Percentiles rank a stretch among this genome's conserved stretches.
Evolutionary conservation across 2,113 vertebrate species (phyloP).

Genomic region (Catharus fuscescens): DNA sequence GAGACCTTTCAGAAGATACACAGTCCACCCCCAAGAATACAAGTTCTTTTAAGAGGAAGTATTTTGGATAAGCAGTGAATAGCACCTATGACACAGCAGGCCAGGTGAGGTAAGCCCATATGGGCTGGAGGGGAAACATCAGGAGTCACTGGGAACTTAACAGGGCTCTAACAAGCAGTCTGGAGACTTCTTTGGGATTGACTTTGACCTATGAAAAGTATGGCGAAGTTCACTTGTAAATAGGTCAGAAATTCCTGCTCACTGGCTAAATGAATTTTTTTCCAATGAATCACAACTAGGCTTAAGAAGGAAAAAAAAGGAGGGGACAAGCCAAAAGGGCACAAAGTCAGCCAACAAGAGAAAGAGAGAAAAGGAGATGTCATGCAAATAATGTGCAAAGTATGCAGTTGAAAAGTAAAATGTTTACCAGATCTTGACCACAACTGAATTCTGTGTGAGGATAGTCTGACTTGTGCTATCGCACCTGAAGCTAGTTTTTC

Average conservation of each 20-base stretch:
- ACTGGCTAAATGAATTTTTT: constrained; percentile 7
- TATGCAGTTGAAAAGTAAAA: neutral
- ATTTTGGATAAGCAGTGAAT: neutral
- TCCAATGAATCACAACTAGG: neutral
- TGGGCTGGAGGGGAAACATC: neutral
- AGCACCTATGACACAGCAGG: neutral
- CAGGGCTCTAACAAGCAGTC: neutral
- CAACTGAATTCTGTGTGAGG: neutral
- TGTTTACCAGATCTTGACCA: neutral
- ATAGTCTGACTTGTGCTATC: neutral
- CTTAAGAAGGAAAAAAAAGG: neutral
- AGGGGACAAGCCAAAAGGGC: neutral
- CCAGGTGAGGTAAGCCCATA: neutral
- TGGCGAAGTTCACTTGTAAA: neutral
- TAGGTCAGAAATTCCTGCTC: constrained; percentile 26
- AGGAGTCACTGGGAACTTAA: neutral
- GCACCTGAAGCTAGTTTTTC: neutral
- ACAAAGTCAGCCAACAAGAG: constrained; percentile 31
- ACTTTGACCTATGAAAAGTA: neutral
- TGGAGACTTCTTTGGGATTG: neutral
- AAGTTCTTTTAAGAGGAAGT: neutral
- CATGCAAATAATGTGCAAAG: neutral
- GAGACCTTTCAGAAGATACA: neutral
- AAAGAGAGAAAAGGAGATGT: neutral
- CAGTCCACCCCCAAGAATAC: neutral